Percentiles rank a stretch among this genome's conserved stretches.
These are phyloP conservation scores for Papilio helenus DNA, from an alignment of 1,140 invertebrate genomes.

Conservation along the genomic window DNA sequence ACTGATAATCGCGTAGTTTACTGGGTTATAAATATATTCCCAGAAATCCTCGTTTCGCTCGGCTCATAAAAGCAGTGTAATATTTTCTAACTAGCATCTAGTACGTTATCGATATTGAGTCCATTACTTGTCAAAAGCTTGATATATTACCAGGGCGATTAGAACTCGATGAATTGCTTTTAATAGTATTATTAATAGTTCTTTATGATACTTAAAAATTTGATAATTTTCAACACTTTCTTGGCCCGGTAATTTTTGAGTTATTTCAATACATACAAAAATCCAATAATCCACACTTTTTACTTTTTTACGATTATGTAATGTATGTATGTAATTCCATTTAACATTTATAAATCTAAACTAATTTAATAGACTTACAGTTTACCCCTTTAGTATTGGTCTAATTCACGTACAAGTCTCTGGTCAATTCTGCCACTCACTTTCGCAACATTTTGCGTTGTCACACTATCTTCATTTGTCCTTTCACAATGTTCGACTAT, in stretches of 20 bases:
- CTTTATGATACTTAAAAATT: neutral
- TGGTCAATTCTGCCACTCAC: neutral
- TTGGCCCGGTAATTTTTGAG: no score
- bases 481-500: neutral
- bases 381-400: neutral
- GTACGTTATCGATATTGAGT: conserved; percentile 31
- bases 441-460: neutral
- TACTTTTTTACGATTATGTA: no score
- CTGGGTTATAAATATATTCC: neutral
- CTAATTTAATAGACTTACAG: neutral
- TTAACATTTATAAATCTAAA: no score
- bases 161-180: conserved; percentile 23
- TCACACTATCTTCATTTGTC: neutral
- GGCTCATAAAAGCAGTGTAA: neutral
- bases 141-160: conserved; percentile 29
- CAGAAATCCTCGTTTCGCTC: neutral
- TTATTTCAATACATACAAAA: no score
- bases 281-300: no score
- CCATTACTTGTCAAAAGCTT: conserved; percentile 30
- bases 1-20: neutral
- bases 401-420: no score
- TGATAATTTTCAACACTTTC: no score
- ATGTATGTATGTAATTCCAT: no score
- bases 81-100: conserved; percentile 15
- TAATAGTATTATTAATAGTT: conserved; percentile 29